A percentile compares a stretch with the other conserved stretches of the same genome.
Conservation (phyloP, 2,888 invertebrate genomes). For the Cephus pygmeus region DNA sequence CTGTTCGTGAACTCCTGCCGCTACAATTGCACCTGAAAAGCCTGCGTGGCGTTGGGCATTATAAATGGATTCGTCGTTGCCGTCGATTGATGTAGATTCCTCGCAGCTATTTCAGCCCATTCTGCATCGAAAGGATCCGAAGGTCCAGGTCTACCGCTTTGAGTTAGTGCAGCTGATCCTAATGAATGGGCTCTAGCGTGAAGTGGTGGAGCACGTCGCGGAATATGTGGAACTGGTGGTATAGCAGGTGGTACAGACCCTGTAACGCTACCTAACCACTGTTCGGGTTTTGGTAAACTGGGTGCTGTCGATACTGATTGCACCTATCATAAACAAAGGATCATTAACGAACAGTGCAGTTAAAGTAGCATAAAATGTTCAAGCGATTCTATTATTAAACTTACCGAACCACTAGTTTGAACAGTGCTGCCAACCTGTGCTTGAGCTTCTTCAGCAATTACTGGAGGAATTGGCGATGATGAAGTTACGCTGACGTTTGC, state of each 20-base stretch:
- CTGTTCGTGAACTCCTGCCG: conserved; percentile 57
- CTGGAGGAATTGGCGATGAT: conserved; percentile 37
- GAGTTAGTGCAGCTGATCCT: conserved; percentile 65
- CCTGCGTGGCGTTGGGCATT: conserved; percentile 68
- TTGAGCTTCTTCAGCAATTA: conserved; percentile 9
- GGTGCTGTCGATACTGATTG: conserved; percentile 59
- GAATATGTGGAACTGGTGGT: conserved; percentile 40
- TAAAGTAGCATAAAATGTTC: neutral
- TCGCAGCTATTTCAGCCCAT: conserved; percentile 78
- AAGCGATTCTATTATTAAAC: neutral
- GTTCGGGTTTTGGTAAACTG: conserved; percentile 81
- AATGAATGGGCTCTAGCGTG: conserved; percentile 69
- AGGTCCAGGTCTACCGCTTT: conserved; percentile 35
- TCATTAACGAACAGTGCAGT: conserved; percentile 28
- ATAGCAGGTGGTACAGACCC: conserved; percentile 67
- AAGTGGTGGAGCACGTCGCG: conserved; percentile 70
- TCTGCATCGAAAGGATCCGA: conserved; percentile 86
- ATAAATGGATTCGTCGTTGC: conserved; percentile 74
- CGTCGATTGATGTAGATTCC: conserved; percentile 65
- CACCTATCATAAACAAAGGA: conserved; percentile 46
- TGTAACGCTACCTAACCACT: conserved; percentile 83
- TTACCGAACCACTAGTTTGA: neutral
- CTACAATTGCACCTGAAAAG: conserved; percentile 74
- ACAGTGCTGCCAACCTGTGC: neutral
- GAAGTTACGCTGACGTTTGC: conserved; percentile 47